Conservation (phyloP, 2,113 vertebrate species). For the Pelusios castaneus region DNA sequence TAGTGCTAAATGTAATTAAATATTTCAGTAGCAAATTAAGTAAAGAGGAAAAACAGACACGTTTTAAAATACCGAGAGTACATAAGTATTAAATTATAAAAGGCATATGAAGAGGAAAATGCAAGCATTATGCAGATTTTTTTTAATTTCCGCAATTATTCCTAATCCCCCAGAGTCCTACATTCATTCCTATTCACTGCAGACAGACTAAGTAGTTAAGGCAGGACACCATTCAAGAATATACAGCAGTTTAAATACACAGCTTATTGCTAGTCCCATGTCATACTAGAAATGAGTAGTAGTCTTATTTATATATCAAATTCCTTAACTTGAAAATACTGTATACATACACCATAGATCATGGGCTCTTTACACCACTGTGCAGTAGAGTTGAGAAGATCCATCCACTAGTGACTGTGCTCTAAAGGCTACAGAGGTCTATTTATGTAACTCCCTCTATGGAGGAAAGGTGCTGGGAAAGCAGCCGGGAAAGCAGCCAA, state of each 20-base stretch:
- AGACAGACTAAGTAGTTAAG: slow-evolving; percentile 68
- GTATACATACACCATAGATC: slow-evolving; percentile 29
- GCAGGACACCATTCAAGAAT: slow-evolving; percentile 60
- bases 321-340: not conserved
- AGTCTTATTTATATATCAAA: not conserved
- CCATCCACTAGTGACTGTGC: slow-evolving; percentile 50
- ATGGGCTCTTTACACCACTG: not conserved
- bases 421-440: slow-evolving; percentile 70
- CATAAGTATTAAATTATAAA: slow-evolving; percentile 65
- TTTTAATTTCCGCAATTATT: slow-evolving; percentile 69
- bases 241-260: slow-evolving; percentile 37
- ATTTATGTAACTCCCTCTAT: slow-evolving; percentile 71
- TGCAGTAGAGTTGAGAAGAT: slow-evolving; percentile 36
- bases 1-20: slow-evolving; percentile 74
- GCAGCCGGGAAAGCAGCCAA: slow-evolving; percentile 78
- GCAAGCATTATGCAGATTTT: slow-evolving; percentile 69
- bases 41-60: slow-evolving; percentile 73
- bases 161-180: slow-evolving; percentile 61
- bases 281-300: slow-evolving; percentile 7
- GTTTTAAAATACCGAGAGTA: slow-evolving; percentile 69
- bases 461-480: slow-evolving; percentile 77
- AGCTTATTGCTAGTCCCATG: not conserved
- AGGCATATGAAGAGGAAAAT: slow-evolving; percentile 69
- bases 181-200: slow-evolving; percentile 52
- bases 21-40: slow-evolving; percentile 75